Percentiles rank a stretch among this genome's conserved stretches.
These are phyloP conservation scores for chimpanzee (Pan troglodytes) DNA, from an alignment of 2,113 vertebrate species.

Conservation along the genomic window NHGRI_mPanTro3-v2.1_pri NC_072401.2:145236001-145236500, in stretches of 20 bases:
- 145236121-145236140: background rate
- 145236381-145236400: background rate
- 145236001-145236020: background rate
- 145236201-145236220: background rate
- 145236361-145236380: background rate
- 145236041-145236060: background rate
- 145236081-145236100: background rate
- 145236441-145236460: background rate
- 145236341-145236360: background rate
- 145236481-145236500: background rate
- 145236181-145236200: background rate
- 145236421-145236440: background rate
- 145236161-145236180: background rate
- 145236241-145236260: background rate
- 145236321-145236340: background rate
- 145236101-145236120: background rate
- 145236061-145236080: background rate
- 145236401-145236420: background rate
- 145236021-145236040: background rate
- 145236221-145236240: background rate
- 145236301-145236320: background rate
- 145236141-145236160: background rate
- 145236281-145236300: background rate
- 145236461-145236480: background rate
- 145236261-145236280: background rate